A percentile compares a stretch with the other conserved stretches of the same genome.
Conservation (phyloP, 2,888 invertebrate genomes). For the Eristalis intricaria region DNA sequence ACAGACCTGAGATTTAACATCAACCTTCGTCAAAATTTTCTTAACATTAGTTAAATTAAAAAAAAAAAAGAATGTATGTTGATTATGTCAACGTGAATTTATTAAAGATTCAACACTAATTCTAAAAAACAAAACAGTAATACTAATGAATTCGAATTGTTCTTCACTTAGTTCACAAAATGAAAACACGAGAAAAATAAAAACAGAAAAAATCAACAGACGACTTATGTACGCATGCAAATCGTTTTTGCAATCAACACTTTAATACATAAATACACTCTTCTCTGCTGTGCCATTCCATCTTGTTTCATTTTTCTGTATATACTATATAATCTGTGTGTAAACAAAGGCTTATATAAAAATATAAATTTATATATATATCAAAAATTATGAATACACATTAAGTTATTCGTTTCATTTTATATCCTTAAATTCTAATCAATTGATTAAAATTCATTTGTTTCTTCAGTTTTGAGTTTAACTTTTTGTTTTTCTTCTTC, state of each 20-base stretch:
- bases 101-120: conserved; percentile 46
- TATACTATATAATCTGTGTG: conserved; percentile 9
- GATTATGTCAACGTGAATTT: conserved; percentile 33
- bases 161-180: conserved; percentile 13
- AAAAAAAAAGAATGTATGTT: background rate
- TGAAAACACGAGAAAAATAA: background rate
- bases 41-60: background rate
- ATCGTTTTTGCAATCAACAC: conserved; percentile 1
- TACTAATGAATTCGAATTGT: conserved; percentile 41
- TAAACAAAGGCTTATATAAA: conserved; percentile 57
- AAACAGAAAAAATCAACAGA: conserved; percentile 24
- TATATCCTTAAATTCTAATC: background rate
- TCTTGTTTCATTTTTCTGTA: conserved; percentile 2
- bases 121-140: conserved; percentile 20
- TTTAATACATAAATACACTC: conserved; percentile 29
- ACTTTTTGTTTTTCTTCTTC: conserved; percentile 7
- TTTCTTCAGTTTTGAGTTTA: background rate
- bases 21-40: too few species aligned
- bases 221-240: conserved; percentile 17
- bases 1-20: too few species aligned
- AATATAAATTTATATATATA: conserved; percentile 60
- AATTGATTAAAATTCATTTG: conserved; percentile 13
- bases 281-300: conserved; percentile 1
- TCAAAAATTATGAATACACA: conserved; percentile 44
- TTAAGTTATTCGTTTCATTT: conserved; percentile 19